Base-by-base conservation (phyloP, 2,113 vertebrate species). In the Scartelaos histophorus region DNA sequence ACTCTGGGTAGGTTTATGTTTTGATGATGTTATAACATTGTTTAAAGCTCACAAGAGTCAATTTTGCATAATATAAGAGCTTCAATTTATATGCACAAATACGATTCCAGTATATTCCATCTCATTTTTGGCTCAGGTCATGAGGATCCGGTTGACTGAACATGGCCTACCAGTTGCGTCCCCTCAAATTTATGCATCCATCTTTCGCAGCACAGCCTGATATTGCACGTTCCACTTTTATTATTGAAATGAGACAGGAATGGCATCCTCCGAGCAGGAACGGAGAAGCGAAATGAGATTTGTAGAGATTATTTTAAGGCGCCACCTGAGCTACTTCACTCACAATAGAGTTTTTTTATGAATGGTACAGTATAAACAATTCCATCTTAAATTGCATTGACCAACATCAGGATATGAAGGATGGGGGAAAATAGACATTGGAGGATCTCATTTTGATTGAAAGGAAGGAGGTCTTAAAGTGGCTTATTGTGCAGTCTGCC, bases 241-340 rank as follows among this genome's bases (percentile, higher is more conserved):
- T 88, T 84, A 91, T 91, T 90, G 81, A 91, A 90, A 92, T 91
- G 81, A 90, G 86, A 85, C 85, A 89, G 88, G 88, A 81, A 75
- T 72, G 83, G 86, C 3, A 73, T 80, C 66, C 74, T 71, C 2
- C 16, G 49, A 45, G 78, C 71, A 19, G 7, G 56, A 58, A 25
- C n/a, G 3, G 54, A 72, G 76, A 68, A 49, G 73, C 74, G 69
- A 82, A 80, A 89, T 87, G 73, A 88, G 86, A 88, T 89, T 70
- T 80, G 82, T 58, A 73, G 58, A 87, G 83, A 84, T 87, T 82
- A 80, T 72, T 64, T 66, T n/a, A 64, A 62, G 67, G 12, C 0
- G 35, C 74, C 88, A 89, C 76, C 86, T 91, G 89, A 64, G 71
- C 62, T 72, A 58, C 69, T 21, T 64, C 71, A 13, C 70, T 46